A percentile compares a stretch with the other conserved stretches of the same genome.
Conservation (phyloP, 2,113 vertebrate species). For the Merops nubicus region DNA sequence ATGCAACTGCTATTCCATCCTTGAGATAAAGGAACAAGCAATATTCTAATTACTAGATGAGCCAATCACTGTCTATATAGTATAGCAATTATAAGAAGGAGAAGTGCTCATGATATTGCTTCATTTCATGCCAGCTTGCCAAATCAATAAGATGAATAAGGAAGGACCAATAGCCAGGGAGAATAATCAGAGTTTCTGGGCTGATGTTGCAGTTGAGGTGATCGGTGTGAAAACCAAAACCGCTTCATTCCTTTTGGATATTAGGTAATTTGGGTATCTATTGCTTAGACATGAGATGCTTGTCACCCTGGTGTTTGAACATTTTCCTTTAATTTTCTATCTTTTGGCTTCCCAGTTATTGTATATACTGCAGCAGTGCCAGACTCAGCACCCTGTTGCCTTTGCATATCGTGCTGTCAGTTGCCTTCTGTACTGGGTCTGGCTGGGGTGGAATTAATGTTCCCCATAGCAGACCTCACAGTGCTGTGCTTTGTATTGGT, state of each 20-base stretch:
- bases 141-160: not conserved
- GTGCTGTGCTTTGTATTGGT: not conserved
- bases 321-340: not conserved
- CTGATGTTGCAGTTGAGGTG: not conserved
- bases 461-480: not conserved
- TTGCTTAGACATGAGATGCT: not conserved
- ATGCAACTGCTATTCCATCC: not conserved
- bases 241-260: conserved; percentile 10
- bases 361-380: not conserved
- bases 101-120: not conserved
- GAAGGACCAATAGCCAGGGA: not conserved
- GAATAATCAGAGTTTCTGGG: not conserved
- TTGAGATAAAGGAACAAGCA: not conserved
- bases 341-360: not conserved
- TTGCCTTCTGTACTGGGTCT: not conserved
- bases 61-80: not conserved
- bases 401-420: not conserved
- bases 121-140: not conserved
- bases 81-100: not conserved
- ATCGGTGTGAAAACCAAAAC: not conserved
- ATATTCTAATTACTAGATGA: not conserved
- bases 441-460: not conserved
- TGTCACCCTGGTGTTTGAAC: not conserved
- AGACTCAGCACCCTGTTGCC: not conserved
- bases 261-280: not conserved